Conservation (phyloP, 2,113 vertebrate species). For the Cryptomyrus ogoouensis region DNA sequence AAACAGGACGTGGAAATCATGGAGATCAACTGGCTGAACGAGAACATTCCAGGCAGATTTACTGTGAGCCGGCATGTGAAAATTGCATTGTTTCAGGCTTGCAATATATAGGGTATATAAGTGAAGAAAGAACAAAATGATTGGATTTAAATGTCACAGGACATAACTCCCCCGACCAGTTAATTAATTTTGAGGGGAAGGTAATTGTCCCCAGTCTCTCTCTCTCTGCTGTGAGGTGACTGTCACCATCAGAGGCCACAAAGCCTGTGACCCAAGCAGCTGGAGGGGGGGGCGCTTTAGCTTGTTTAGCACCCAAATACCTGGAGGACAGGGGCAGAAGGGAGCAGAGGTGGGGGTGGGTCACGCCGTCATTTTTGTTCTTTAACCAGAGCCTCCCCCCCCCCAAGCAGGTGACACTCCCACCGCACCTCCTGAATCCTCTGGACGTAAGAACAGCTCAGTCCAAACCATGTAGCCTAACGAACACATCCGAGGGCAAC, state of each 20-base stretch:
- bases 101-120: neutral
- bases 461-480: constrained; percentile 67
- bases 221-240: constrained; percentile 32
- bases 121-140: neutral
- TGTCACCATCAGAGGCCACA: constrained; percentile 59
- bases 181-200: constrained; percentile 7
- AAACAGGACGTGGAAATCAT: neutral
- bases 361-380: neutral
- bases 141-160: constrained; percentile 13
- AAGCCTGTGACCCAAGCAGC: constrained; percentile 47
- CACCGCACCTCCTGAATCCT: constrained; percentile 39
- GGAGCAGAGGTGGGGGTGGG: neutral
- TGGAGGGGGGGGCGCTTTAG: constrained; percentile 37
- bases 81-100: neutral
- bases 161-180: neutral
- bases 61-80: neutral
- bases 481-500: constrained; percentile 70
- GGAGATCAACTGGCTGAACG: neutral
- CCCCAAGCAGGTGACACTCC: neutral
- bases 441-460: constrained; percentile 44
- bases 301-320: constrained; percentile 48
- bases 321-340: constrained; percentile 12
- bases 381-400: neutral
- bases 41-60: neutral
- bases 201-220: constrained; percentile 31